Conservation (phyloP, 2,797 vertebrate species). For the Coregonus suidteri region DNA sequence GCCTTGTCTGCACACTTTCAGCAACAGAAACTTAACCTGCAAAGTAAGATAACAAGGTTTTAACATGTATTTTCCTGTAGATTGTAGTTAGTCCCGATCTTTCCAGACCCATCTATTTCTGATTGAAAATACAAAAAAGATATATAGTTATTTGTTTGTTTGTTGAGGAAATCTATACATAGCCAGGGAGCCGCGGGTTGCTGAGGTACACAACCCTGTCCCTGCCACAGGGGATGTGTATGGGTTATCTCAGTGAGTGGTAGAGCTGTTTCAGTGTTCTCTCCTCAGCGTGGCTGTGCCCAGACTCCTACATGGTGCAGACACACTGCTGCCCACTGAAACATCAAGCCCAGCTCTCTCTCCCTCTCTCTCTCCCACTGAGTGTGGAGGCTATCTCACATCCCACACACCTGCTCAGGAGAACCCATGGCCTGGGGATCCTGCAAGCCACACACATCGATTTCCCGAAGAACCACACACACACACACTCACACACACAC, state of each 20-base stretch:
- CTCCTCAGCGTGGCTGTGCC: conserved; percentile 64
- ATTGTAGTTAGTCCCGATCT: too few species aligned
- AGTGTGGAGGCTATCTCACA: conserved; percentile 79
- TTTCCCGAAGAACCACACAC: not conserved
- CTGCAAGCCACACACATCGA: conserved; percentile 40
- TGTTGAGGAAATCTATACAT: not conserved
- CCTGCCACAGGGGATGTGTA: not conserved
- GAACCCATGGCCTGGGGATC: conserved; percentile 68
- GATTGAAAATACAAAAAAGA: too few species aligned
- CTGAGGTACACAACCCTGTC: not conserved
- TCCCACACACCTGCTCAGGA: conserved; percentile 80
- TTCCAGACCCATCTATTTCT: too few species aligned
- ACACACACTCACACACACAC: not conserved
- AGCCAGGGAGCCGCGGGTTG: not conserved
- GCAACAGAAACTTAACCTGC: too few species aligned
- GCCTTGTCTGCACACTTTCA: too few species aligned
- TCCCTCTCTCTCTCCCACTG: conserved; percentile 74
- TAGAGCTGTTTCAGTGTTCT: conserved; percentile 67
- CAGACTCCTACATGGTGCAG: conserved; percentile 73
- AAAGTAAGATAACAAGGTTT: too few species aligned
- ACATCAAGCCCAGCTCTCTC: conserved; percentile 72
- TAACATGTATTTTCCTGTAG: too few species aligned
- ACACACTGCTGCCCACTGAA: conserved; percentile 70
- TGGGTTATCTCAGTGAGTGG: conserved; percentile 30
- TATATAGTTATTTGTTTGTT: too few species aligned